These are phyloP conservation scores for Nothobranchius kuhntae DNA, from an alignment of 2,113 vertebrate genomes.

Conservation along the genomic window DNA sequence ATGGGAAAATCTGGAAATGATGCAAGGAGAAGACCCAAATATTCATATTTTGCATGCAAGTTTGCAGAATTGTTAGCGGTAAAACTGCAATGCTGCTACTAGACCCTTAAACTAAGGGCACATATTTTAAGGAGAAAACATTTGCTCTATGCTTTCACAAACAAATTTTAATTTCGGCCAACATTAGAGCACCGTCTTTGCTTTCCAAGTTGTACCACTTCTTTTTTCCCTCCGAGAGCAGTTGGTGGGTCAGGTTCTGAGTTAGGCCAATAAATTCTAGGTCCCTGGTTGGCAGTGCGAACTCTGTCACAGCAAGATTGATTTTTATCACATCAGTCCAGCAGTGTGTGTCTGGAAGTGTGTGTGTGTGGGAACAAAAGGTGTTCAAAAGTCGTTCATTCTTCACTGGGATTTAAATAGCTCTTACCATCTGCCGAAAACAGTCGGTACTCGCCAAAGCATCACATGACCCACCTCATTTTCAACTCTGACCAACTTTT, in stretches of 20 bases:
- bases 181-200: constrained; percentile 31
- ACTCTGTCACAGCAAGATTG: constrained; percentile 75
- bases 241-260: constrained; percentile 69
- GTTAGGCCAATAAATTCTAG: constrained; percentile 72
- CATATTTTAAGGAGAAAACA: too few species aligned
- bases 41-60: too few species aligned
- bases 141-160: neutral
- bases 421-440: constrained; percentile 72
- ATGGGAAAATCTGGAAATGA: too few species aligned
- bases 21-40: too few species aligned
- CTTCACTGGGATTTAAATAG: constrained; percentile 58
- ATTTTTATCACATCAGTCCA: constrained; percentile 66
- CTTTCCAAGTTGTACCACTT: constrained; percentile 55
- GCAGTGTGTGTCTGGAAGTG: constrained; percentile 53
- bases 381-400: constrained; percentile 34
- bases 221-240: constrained; percentile 56
- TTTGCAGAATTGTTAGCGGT: too few species aligned
- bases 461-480: constrained; percentile 21
- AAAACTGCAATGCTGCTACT: too few species aligned
- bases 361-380: constrained; percentile 48
- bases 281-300: constrained; percentile 58
- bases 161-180: constrained; percentile 38
- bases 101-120: too few species aligned
- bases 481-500: constrained; percentile 61
- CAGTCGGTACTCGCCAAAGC: constrained; percentile 67